Conservation (phyloP, 2,113 vertebrate genomes). For the Oryzias woworae region DNA sequence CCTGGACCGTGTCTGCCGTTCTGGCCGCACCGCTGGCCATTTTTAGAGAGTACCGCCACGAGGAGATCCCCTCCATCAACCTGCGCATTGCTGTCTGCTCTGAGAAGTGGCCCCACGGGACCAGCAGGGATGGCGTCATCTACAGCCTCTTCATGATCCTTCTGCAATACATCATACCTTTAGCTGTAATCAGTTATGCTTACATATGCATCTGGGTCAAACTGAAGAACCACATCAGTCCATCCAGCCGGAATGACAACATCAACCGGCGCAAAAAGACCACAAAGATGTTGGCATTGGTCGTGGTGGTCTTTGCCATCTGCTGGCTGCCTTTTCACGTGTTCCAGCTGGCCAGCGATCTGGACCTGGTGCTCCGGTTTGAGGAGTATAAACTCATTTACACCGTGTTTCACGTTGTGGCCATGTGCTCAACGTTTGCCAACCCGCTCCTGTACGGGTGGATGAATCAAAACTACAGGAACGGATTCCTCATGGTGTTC, state of each 20-base stretch:
- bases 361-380: slow-evolving; percentile 85
- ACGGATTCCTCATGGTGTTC: slow-evolving; percentile 90
- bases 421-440: slow-evolving; percentile 91
- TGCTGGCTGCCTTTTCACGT: slow-evolving; percentile 91
- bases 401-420: slow-evolving; percentile 87
- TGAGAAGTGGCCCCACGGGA: slow-evolving; percentile 88
- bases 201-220: slow-evolving; percentile 93
- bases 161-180: slow-evolving; percentile 86
- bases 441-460: slow-evolving; percentile 92
- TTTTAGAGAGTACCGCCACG: slow-evolving; percentile 86
- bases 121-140: slow-evolving; percentile 85
- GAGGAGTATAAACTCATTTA: slow-evolving; percentile 92
- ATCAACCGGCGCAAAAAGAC: slow-evolving; percentile 85
- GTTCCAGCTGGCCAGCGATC: slow-evolving; percentile 88
- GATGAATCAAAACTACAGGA: slow-evolving; percentile 96
- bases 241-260: slow-evolving; percentile 81
- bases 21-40: slow-evolving; percentile 88
- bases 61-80: slow-evolving; percentile 87
- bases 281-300: slow-evolving; percentile 89
- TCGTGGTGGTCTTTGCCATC: slow-evolving; percentile 87
- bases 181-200: slow-evolving; percentile 88
- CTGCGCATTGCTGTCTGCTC: slow-evolving; percentile 87
- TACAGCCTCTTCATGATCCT: slow-evolving; percentile 92
- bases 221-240: slow-evolving; percentile 88
- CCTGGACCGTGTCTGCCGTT: slow-evolving; percentile 82